phyloP scores from a whole-genome alignment of 2,797 vertebrate species.

The Sebastes matsubarae region DNA sequence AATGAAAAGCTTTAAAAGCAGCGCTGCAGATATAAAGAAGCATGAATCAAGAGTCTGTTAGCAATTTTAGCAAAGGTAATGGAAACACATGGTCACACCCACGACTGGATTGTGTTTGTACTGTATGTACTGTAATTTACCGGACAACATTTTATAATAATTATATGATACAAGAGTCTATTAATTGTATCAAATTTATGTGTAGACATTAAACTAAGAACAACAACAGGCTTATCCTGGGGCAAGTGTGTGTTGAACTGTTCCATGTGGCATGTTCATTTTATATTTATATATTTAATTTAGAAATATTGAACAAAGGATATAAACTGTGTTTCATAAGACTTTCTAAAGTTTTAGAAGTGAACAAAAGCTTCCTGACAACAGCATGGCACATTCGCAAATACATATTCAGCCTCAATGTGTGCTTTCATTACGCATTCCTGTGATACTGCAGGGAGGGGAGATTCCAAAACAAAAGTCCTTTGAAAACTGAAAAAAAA shows the following conservation, averaged over 20 bases:
- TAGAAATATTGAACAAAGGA: constrained; percentile 6
- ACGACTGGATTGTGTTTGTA: constrained; percentile 40
- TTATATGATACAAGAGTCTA: not conserved
- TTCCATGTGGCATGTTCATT: not conserved
- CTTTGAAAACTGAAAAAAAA: constrained; percentile 54
- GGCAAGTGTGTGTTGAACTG: constrained; percentile 1
- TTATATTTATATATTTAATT: constrained; percentile 10
- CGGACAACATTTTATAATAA: not conserved
- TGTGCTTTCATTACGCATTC: constrained; percentile 73
- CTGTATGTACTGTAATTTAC: constrained; percentile 14
- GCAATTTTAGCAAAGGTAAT: constrained; percentile 51
- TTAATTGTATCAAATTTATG: not conserved
- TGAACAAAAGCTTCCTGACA: constrained; percentile 64
- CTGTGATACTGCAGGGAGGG: constrained; percentile 69
- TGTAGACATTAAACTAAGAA: not conserved
- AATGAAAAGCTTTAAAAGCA: constrained; percentile 32
- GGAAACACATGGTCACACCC: constrained; percentile 55
- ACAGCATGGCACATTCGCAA: constrained; percentile 63
- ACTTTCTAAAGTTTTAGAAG: constrained; percentile 56
- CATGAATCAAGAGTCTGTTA: constrained; percentile 36
- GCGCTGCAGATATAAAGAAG: constrained; percentile 21
- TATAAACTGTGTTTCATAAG: constrained; percentile 23
- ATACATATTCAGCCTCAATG: constrained; percentile 66
- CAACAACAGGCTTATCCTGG: not conserved
- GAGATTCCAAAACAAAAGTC: constrained; percentile 72